Evolutionary conservation across 1,140 invertebrate species (phyloP).

Genomic region (Neocloeon triangulifer): DNA sequence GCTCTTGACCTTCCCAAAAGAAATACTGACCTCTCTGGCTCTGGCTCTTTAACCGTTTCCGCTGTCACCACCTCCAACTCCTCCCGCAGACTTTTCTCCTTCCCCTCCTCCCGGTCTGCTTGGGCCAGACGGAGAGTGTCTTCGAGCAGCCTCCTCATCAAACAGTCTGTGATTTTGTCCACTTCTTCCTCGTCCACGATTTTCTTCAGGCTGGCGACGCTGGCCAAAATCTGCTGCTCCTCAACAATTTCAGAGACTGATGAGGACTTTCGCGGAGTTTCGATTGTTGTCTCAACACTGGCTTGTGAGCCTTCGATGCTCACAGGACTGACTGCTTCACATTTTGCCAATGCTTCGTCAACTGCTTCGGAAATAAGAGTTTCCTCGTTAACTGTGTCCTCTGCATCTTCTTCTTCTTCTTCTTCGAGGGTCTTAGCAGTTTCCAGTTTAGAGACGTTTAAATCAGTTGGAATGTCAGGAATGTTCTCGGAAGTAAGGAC

Average conservation of each 20-base stretch:
- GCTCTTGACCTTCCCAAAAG: no score
- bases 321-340: background rate
- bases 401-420: no score
- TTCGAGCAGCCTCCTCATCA: conserved; percentile 7
- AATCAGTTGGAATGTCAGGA: no score
- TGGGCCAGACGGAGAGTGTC: conserved; percentile 4
- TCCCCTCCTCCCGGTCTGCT: background rate
- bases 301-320: background rate
- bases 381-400: background rate
- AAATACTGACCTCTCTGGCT: no score
- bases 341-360: background rate
- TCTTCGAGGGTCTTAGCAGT: background rate
- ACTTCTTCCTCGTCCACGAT: background rate
- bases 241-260: background rate
- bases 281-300: conserved; percentile 5
- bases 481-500: no score
- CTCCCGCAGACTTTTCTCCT: background rate
- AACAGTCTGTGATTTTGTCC: background rate
- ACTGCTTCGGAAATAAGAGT: background rate
- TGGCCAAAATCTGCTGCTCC: background rate
- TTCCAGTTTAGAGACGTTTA: no score
- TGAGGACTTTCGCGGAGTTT: conserved; percentile 1
- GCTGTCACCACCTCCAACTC: background rate
- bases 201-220: background rate
- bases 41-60: background rate